Conservation (phyloP, 1,140 invertebrate species). For the Parapsyche elsis region DNA sequence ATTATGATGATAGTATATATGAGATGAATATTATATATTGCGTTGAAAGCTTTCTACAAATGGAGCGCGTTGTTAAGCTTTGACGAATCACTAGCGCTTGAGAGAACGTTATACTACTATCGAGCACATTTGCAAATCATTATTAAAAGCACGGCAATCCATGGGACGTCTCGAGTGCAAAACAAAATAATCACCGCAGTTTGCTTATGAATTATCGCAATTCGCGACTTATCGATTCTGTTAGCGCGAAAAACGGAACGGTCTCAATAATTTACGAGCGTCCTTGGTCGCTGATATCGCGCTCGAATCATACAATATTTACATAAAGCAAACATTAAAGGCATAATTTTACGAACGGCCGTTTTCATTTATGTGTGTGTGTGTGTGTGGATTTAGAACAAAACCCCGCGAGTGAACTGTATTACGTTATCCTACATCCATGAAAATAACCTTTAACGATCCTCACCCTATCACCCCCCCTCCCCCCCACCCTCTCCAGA, state of each 20-base stretch:
- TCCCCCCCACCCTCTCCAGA: not conserved
- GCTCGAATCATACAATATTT: constrained; percentile 45
- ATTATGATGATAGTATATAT: too few relatives aligned
- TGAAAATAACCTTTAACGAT: constrained; percentile 55
- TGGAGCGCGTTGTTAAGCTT: too few relatives aligned
- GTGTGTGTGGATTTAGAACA: constrained; percentile 35
- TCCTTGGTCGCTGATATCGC: not conserved
- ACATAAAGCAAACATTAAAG: constrained; percentile 47
- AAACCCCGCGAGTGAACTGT: constrained; percentile 53
- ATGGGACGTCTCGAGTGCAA: too few relatives aligned
- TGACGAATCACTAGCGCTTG: too few relatives aligned
- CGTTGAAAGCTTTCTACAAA: too few relatives aligned
- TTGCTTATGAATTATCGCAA: too few relatives aligned
- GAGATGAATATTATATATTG: too few relatives aligned
- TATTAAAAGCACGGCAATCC: too few relatives aligned
- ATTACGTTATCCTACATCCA: constrained; percentile 51
- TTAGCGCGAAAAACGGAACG: not conserved
- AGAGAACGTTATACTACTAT: too few relatives aligned
- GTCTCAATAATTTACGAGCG: constrained; percentile 1
- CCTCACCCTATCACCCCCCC: constrained; percentile 19
- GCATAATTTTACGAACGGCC: constrained; percentile 2
- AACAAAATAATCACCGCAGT: too few relatives aligned
- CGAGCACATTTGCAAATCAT: too few relatives aligned
- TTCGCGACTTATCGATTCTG: not conserved
- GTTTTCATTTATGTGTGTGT: not conserved